Evolutionary conservation across 2,888 invertebrate species (phyloP), one percentile per base, ranked within the genome.

Genomic region (Ormyrus nitidulus): DNA sequence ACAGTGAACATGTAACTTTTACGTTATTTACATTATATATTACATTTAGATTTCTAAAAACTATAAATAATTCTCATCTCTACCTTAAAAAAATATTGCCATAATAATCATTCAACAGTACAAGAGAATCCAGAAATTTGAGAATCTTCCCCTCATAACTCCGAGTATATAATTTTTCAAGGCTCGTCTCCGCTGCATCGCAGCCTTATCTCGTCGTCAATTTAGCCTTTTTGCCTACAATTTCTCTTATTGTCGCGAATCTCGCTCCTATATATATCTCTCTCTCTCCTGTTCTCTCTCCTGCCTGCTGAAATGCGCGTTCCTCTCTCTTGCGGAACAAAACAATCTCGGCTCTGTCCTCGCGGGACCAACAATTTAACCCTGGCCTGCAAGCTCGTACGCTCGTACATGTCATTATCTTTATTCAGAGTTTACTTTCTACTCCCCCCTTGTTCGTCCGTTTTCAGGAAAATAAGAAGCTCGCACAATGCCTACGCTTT

Each of bases 351-450:
- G 51, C 51, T 11, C 13, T n/a, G 2, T 6, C 58, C 79, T 79
- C 72, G 34, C n/a, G 64, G 77, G 73, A 77, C 51, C 73, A 59
- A 82, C 73, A 77, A 80, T 80, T 82, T 82, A 64, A 49, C 74
- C 73, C 0, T 46, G 11, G 49, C 34, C 34, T 34, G 34, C 34
- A 34, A 34, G 34, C 34, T 34, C 34, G 34, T 34, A 34, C 58
- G 59, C 64, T 5, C n/a, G 62, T 53, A 61, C 75, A 11, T 48
- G 70, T 77, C 70, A 68, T 61, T 77, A 76, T 62, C 68, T 51
- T 77, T 71, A 78, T 78, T 61, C 64, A 58, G 5, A 13, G 46
- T 51, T 53, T 56, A n/a, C 58, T 58, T 13, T 68, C 19, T n/a
- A 48, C 44, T 0, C 8, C 65, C 7, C 9, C 1, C 44, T 58